Evolutionary conservation across 2,888 invertebrate species (phyloP).

Genomic region (Lasioglossum leucozonium): DNA sequence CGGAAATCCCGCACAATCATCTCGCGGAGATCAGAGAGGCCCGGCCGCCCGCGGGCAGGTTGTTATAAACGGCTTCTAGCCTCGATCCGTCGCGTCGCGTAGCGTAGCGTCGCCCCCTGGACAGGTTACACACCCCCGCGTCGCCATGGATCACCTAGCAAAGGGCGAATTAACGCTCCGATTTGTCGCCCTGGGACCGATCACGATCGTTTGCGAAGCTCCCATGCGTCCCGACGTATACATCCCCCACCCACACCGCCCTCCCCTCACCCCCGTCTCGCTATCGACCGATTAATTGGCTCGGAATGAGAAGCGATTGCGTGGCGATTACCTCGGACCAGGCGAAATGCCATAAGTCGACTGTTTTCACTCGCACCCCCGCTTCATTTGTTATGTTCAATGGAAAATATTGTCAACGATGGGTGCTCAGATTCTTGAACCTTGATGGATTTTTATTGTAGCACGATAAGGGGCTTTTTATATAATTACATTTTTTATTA

Average conservation of each 20-base stretch:
- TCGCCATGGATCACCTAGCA: conserved; percentile 59
- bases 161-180: conserved; percentile 61
- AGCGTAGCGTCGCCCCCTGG: no score
- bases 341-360: background rate
- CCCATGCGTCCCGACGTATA: background rate
- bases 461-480: no score
- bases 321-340: background rate
- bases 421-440: no score
- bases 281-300: conserved; percentile 4
- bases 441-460: no score
- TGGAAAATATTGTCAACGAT: no score
- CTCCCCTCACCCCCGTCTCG: background rate
- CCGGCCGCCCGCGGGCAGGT: conserved; percentile 77
- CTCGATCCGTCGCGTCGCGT: conserved; percentile 17
- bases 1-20: conserved; percentile 78
- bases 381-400: background rate
- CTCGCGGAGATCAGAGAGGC: conserved; percentile 79
- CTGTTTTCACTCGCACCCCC: background rate
- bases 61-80: conserved; percentile 80
- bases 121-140: conserved; percentile 58
- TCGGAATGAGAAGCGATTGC: background rate
- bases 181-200: conserved; percentile 20
- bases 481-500: no score
- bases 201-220: background rate
- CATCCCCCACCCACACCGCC: no score